Percentiles rank a stretch among this genome's conserved stretches.
These are phyloP conservation scores for Falco cherrug DNA, from an alignment of 2,797 vertebrate species.

Conservation along the genomic window DNA sequence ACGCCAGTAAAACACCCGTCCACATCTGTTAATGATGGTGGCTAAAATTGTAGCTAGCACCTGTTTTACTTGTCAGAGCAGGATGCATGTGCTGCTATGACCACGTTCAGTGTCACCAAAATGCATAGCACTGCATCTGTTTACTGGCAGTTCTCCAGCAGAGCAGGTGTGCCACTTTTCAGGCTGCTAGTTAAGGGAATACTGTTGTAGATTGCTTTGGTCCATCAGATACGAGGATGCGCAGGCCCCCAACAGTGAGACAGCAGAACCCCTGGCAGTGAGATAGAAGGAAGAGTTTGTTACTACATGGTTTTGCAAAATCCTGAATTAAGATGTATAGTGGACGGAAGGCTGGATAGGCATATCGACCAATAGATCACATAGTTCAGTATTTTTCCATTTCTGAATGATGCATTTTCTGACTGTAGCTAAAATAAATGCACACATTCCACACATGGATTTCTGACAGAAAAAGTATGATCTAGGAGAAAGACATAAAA, in stretches of 20 bases:
- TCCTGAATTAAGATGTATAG: neutral
- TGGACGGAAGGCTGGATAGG: neutral
- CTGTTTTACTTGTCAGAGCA: neutral
- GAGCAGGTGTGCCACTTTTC: conserved; percentile 9
- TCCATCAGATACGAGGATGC: neutral
- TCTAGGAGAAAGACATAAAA: neutral
- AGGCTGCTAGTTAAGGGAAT: neutral
- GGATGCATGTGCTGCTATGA: neutral
- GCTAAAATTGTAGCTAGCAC: neutral
- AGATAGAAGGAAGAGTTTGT: neutral
- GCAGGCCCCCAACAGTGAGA: neutral
- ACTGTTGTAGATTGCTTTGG: neutral
- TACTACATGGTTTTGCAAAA: neutral
- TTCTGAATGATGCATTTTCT: neutral
- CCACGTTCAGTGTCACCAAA: neutral
- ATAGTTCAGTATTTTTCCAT: neutral
- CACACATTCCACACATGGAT: neutral
- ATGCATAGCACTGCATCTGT: neutral
- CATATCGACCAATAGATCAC: neutral
- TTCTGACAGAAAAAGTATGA: neutral
- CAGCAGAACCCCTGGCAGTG: neutral
- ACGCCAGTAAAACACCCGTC: neutral
- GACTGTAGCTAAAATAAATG: neutral
- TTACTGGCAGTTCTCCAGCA: neutral
- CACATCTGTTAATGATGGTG: neutral